A percentile compares a stretch with the other conserved stretches of the same genome.
Conservation (phyloP, 2,888 invertebrate genomes). For the Synanthedon myopaeformis region DNA sequence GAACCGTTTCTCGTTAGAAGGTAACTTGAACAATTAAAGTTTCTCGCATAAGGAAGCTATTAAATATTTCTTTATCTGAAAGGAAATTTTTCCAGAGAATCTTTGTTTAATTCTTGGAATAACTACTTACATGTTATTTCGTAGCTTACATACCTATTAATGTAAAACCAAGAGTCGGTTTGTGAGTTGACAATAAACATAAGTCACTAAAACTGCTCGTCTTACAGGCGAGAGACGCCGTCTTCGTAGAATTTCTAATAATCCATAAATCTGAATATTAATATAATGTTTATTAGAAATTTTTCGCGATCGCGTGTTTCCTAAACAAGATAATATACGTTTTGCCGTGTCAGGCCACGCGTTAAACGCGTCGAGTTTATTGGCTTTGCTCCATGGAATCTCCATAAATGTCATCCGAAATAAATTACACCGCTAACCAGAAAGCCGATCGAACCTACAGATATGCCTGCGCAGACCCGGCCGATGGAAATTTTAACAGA, state of each 20-base stretch:
- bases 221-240: slow-evolving; percentile 7
- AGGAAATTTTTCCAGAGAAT: too few relatives aligned
- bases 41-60: too few relatives aligned
- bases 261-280: slow-evolving; percentile 11
- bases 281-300: slow-evolving; percentile 9
- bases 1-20: too few relatives aligned
- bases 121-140: too few relatives aligned
- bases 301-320: slow-evolving; percentile 26
- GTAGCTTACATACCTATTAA: too few relatives aligned
- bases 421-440: slow-evolving; percentile 32
- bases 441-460: slow-evolving; percentile 18
- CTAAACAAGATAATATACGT: slow-evolving; percentile 22
- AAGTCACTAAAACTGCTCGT: not conserved
- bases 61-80: too few relatives aligned
- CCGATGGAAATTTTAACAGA: slow-evolving; percentile 22
- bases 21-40: too few relatives aligned
- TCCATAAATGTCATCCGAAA: slow-evolving; percentile 56
- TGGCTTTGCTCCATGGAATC: slow-evolving; percentile 40
- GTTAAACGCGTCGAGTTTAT: slow-evolving; percentile 42
- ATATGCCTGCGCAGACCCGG: slow-evolving; percentile 15
- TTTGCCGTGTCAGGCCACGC: slow-evolving; percentile 25
- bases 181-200: too few relatives aligned
- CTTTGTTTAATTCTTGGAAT: too few relatives aligned
- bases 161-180: too few relatives aligned
- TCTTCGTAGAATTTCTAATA: slow-evolving; percentile 7